Evolutionary conservation across 1,140 invertebrate genomes (phyloP).

Genomic region (Drosophila paulistorum): DNA sequence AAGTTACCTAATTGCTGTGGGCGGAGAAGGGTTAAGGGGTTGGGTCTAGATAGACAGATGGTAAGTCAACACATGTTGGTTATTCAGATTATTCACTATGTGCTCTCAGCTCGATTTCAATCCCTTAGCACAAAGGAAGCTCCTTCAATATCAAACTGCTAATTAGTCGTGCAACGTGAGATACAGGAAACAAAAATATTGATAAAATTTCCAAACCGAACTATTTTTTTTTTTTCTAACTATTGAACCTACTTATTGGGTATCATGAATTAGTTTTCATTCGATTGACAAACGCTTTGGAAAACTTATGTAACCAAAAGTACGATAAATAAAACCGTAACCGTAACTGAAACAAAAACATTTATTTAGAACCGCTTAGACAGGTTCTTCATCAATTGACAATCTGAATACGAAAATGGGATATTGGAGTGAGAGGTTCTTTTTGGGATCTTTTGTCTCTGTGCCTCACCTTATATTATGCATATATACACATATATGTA

Average conservation of each 20-base stretch:
- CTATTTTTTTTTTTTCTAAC: no score
- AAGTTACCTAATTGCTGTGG: conserved; percentile 9
- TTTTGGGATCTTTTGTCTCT: neutral
- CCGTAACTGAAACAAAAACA: neutral
- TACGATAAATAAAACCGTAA: no score
- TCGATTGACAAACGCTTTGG: no score
- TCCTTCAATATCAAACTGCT: no score
- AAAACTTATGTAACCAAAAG: no score
- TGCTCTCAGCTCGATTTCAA: neutral
- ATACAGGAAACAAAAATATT: no score
- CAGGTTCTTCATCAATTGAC: neutral
- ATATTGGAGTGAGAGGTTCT: neutral
- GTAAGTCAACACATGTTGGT: neutral
- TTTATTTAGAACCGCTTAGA: neutral
- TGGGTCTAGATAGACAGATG: neutral
- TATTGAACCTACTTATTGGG: no score
- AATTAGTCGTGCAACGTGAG: no score
- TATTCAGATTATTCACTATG: neutral
- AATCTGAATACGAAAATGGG: neutral
- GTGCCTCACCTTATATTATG: neutral
- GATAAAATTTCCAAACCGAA: no score
- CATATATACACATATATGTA: no score
- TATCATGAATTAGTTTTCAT: no score
- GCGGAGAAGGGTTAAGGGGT: neutral
- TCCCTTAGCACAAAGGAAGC: neutral